Conservation (phyloP, 2,888 invertebrate species). For the Clistopyga incitator region DNA sequence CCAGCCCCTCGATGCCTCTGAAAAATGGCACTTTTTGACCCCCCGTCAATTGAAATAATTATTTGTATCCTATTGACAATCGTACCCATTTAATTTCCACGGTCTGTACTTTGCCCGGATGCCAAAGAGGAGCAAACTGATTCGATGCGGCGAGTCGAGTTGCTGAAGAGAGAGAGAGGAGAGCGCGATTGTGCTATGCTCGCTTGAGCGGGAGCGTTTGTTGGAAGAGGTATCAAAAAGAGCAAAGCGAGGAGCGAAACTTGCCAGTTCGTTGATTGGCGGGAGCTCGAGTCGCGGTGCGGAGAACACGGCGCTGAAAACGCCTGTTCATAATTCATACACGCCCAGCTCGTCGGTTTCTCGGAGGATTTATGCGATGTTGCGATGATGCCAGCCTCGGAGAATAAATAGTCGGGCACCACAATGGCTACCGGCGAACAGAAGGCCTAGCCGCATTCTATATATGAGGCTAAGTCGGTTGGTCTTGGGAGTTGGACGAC, state of each 20-base stretch:
- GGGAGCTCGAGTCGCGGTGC: constrained; percentile 19
- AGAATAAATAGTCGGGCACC: constrained; percentile 43
- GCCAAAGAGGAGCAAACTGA: no score
- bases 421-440: constrained; percentile 73
- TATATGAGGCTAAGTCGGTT: constrained; percentile 26
- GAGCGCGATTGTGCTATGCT: constrained; percentile 4
- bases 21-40: no score
- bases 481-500: constrained; percentile 38
- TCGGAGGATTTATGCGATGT: constrained; percentile 40
- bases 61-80: no score
- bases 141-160: no score
- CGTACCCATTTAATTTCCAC: neutral
- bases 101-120: no score
- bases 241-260: constrained; percentile 15
- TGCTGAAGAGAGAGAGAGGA: neutral
- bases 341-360: constrained; percentile 69
- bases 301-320: constrained; percentile 15
- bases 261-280: constrained; percentile 45
- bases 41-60: no score
- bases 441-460: constrained; percentile 16
- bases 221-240: constrained; percentile 26
- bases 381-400: constrained; percentile 66
- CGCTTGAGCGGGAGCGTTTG: neutral
- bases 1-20: no score
- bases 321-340: constrained; percentile 71